phyloP scores from a whole-genome alignment of 2,113 vertebrate genomes.

The Prunella fulvescens region DNA sequence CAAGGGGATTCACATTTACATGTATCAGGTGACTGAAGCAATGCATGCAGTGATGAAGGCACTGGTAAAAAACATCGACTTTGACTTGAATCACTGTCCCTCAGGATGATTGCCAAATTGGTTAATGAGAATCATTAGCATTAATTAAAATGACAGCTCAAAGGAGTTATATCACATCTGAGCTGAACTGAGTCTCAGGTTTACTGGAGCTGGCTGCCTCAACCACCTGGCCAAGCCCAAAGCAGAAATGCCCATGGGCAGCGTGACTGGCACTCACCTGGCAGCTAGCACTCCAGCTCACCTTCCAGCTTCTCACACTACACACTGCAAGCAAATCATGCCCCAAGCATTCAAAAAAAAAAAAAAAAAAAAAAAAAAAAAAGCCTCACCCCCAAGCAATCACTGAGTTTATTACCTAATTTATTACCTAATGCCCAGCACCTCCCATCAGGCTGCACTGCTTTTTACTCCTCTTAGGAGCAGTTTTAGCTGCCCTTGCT shows the following conservation, averaged over 20 bases:
- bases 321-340: background rate
- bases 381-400: background rate
- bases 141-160: background rate
- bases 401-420: background rate
- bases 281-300: background rate
- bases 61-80: background rate
- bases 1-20: background rate
- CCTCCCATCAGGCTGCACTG: background rate
- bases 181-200: background rate
- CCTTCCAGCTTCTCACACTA: background rate
- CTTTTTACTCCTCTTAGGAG: background rate
- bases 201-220: background rate
- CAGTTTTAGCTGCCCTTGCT: background rate
- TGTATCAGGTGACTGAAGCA: background rate
- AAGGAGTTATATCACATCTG: background rate
- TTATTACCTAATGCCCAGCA: background rate
- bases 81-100: background rate
- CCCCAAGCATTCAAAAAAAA: background rate
- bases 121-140: background rate
- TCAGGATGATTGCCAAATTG: background rate
- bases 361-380: background rate
- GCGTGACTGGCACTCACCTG: accelerated
- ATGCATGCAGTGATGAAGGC: background rate
- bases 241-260: background rate
- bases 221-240: background rate